Evolutionary conservation across 1,140 invertebrate genomes (phyloP).

Genomic region (Anadara kagoshimensis): DNA sequence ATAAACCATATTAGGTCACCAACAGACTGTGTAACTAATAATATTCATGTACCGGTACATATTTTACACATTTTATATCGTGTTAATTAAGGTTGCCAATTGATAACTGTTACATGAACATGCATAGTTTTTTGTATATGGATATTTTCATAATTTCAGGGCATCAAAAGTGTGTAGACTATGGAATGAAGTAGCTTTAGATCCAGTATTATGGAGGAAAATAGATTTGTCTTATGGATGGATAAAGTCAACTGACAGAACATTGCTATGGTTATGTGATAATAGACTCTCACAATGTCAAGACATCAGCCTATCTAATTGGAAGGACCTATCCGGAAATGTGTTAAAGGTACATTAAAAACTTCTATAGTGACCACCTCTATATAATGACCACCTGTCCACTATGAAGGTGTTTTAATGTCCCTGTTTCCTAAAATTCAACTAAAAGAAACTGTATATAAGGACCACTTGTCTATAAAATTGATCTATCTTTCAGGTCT

Average conservation of each 20-base stretch:
- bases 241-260: conserved; percentile 82
- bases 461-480: too few species aligned
- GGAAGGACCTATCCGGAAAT: conserved; percentile 43
- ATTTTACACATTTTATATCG: background rate
- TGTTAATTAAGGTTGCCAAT: background rate
- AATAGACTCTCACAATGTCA: conserved; percentile 82
- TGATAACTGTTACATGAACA: background rate
- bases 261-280: conserved; percentile 84
- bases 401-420: background rate
- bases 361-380: too few species aligned
- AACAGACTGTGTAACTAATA: too few species aligned
- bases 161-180: conserved; percentile 83
- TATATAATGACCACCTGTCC: too few species aligned
- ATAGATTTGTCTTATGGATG: conserved; percentile 83
- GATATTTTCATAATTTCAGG: conserved; percentile 70
- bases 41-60: too few species aligned
- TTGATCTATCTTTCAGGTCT: too few species aligned
- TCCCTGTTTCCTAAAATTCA: too few species aligned
- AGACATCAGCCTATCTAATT: conserved; percentile 81
- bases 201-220: conserved; percentile 83
- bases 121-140: too few species aligned
- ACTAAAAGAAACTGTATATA: too few species aligned
- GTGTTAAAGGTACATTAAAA: too few species aligned
- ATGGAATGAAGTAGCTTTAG: conserved; percentile 82
- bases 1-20: too few species aligned